These are phyloP conservation scores for Crax fasciolata DNA, from an alignment of 2,797 vertebrate species.

Conservation along the genomic window DNA sequence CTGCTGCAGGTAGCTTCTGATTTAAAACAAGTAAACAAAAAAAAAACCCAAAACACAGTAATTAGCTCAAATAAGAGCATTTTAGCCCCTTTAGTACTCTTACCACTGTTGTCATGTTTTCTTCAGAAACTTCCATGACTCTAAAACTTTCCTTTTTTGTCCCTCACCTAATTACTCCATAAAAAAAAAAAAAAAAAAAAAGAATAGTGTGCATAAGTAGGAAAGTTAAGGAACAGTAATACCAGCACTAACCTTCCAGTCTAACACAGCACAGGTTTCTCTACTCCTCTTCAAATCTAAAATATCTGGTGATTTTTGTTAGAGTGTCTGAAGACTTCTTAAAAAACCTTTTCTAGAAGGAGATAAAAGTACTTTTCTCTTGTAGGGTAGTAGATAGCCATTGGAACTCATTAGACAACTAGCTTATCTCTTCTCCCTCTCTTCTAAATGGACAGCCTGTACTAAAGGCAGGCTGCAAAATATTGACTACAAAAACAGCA, in stretches of 20 bases:
- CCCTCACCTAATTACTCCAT: background rate
- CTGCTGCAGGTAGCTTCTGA: background rate
- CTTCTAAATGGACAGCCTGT: background rate
- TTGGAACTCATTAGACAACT: background rate
- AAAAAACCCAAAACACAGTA: background rate
- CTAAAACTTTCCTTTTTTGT: background rate
- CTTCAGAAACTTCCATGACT: background rate
- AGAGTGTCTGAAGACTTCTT: background rate
- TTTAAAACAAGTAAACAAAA: background rate
- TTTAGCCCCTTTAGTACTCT: background rate
- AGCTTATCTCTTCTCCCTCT: background rate
- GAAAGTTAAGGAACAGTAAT: background rate
- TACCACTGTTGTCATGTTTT: background rate
- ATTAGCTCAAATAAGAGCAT: background rate
- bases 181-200: background rate
- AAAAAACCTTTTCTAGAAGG: background rate
- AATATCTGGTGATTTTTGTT: background rate
- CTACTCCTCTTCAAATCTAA: background rate
- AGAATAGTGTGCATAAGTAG: background rate
- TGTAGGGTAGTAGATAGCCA: background rate
- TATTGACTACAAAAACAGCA: background rate
- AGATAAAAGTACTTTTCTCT: background rate
- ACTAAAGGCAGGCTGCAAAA: background rate
- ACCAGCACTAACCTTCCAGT: background rate
- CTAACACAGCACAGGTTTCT: background rate